Percentiles rank a stretch among this genome's conserved stretches.
phyloP scores from a whole-genome alignment of 1,140 invertebrate genomes.

The Eriocheir sinensis region DNA sequence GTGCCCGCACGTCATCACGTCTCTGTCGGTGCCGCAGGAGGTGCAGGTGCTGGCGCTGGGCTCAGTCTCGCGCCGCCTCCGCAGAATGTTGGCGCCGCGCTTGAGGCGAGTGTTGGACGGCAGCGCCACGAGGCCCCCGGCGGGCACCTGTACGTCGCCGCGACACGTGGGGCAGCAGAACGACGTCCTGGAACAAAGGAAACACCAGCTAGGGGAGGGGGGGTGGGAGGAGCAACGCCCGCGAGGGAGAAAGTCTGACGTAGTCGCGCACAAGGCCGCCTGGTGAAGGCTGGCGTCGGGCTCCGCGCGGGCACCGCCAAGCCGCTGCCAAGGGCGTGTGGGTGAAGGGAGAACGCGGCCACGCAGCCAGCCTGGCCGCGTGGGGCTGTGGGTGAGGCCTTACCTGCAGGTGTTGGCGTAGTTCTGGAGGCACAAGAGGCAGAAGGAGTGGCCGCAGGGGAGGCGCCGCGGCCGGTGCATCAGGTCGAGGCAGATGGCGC shows the following conservation, averaged over 20 bases:
- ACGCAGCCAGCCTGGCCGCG: not conserved
- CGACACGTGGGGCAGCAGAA: constrained; percentile 79
- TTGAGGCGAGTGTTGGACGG: constrained; percentile 85
- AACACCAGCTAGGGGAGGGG: not conserved
- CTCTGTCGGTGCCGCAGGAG: not conserved
- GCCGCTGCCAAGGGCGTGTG: not conserved
- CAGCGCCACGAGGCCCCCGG: constrained; percentile 81
- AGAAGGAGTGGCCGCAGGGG: constrained; percentile 83
- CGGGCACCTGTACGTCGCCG: constrained; percentile 65
- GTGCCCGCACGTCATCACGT: constrained; percentile 51
- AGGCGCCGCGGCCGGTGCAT: constrained; percentile 87
- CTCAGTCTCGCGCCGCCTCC: not conserved
- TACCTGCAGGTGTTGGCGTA: constrained; percentile 80
- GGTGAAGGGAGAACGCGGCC: not conserved
- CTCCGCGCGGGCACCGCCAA: not conserved
- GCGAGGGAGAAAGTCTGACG: not conserved
- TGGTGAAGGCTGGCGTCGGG: not conserved
- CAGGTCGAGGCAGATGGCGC: constrained; percentile 87
- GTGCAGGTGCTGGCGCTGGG: not conserved
- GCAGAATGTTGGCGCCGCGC: constrained; percentile 83
- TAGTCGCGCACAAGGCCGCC: not conserved
- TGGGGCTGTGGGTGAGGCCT: not conserved
- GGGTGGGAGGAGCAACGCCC: not conserved
- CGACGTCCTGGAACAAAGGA: constrained; percentile 49
- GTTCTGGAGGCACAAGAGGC: constrained; percentile 85